Conservation (phyloP, 2,797 vertebrate genomes). For the Enteromius mattozi region DNA sequence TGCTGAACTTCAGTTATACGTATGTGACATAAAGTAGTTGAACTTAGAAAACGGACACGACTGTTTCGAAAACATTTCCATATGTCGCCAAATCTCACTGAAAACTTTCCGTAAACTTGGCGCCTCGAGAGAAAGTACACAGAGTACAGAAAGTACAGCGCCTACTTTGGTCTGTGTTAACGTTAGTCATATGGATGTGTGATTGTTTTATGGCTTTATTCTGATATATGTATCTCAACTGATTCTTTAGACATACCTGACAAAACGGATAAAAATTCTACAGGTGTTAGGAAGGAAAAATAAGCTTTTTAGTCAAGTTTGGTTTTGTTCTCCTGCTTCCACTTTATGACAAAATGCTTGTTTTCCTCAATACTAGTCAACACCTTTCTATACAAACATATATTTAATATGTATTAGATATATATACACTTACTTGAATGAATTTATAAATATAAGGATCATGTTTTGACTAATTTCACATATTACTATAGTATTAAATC, state of each 20-base stretch:
- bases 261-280: not conserved
- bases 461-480: not conserved
- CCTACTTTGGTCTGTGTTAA: not conserved
- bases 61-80: too few species aligned
- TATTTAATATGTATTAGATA: not conserved
- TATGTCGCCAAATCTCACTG: not conserved
- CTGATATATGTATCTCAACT: not conserved
- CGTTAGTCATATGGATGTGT: not conserved
- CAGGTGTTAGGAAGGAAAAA: not conserved
- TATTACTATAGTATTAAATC: not conserved
- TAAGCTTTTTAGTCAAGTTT: not conserved
- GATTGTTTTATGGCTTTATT: conserved; percentile 10
- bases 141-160: conserved; percentile 13
- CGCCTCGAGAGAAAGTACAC: not conserved
- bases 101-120: not conserved
- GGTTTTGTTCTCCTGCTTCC: not conserved
- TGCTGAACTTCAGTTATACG: not conserved
- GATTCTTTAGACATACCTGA: not conserved
- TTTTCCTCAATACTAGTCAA: not conserved
- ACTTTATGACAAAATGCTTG: not conserved
- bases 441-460: too few species aligned
- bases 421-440: not conserved
- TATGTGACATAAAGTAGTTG: not conserved
- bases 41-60: too few species aligned
- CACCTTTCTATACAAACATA: not conserved